phyloP scores from a whole-genome alignment of 2,113 vertebrate species.

The Deroptyus accipitrinus region DNA sequence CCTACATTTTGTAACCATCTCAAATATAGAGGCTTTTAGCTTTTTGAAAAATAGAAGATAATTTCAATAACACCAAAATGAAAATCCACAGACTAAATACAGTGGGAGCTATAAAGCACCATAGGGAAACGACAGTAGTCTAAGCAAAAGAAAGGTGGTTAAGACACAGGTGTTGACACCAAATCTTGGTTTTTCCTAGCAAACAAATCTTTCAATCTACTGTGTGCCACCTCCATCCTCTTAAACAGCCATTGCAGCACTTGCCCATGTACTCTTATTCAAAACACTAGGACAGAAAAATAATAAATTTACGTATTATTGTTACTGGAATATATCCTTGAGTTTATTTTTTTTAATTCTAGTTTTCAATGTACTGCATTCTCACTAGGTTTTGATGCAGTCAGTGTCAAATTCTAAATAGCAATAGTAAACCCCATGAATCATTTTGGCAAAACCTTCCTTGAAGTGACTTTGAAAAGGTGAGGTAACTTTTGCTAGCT shows the following conservation, averaged over 20 bases:
- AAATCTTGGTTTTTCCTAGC: neutral
- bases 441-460: constrained; percentile 9
- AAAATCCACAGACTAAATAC: constrained; percentile 2
- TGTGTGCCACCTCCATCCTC: neutral
- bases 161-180: neutral
- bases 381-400: constrained; percentile 46
- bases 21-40: neutral
- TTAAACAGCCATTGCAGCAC: neutral
- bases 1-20: neutral
- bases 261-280: neutral
- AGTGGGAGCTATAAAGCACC: neutral
- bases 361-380: constrained; percentile 35
- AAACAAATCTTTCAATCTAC: neutral
- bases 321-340: neutral
- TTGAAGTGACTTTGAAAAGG: constrained; percentile 19
- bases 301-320: neutral
- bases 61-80: neutral
- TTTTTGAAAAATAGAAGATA: neutral
- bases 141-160: neutral
- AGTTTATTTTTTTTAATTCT: constrained; percentile 54
- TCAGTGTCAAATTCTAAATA: constrained; percentile 49
- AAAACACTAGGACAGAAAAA: neutral
- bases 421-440: constrained; percentile 26
- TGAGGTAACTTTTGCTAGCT: neutral
- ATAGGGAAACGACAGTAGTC: neutral